A percentile compares a stretch with the other conserved stretches of the same genome.
phyloP scores from a whole-genome alignment of 2,888 invertebrate species.

The Chorisops tibialis region DNA sequence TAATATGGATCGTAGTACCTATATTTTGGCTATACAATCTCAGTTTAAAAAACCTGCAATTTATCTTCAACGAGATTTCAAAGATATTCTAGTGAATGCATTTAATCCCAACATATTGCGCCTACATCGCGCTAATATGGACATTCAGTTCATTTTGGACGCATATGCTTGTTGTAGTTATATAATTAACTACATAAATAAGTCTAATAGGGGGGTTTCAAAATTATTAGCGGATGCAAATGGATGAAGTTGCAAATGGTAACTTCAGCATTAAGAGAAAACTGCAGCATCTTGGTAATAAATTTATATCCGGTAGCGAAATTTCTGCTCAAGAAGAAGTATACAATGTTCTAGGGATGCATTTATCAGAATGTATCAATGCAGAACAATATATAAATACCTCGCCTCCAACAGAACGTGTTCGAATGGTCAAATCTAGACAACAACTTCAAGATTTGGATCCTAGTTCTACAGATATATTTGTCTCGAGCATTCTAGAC shows the following conservation, averaged over 20 bases:
- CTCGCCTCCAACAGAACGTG: no score
- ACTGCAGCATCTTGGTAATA: constrained; percentile 33
- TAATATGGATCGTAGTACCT: constrained; percentile 18
- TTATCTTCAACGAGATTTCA: background rate
- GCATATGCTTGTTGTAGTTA: constrained; percentile 43
- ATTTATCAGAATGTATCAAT: constrained; percentile 11
- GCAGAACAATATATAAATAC: constrained; percentile 4
- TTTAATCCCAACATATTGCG: constrained; percentile 35
- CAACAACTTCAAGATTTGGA: no score
- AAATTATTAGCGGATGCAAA: constrained; percentile 34
- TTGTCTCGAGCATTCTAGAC: no score
- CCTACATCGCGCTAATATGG: constrained; percentile 41
- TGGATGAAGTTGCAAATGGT: constrained; percentile 37
- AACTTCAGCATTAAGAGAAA: constrained; percentile 36
- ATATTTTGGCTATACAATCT: constrained; percentile 33
- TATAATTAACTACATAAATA: constrained; percentile 39
- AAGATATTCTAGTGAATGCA: constrained; percentile 29
- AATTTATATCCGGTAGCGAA: constrained; percentile 36
- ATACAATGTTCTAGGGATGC: constrained; percentile 33
- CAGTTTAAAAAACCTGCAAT: constrained; percentile 15
- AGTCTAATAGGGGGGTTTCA: constrained; percentile 32
- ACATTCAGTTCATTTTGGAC: constrained; percentile 44
- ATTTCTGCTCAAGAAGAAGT: constrained; percentile 39
- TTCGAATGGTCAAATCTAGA: no score
- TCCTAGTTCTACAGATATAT: no score